Base-by-base conservation (phyloP, 2,888 invertebrate genomes). In the Ophraella communa region DNA sequence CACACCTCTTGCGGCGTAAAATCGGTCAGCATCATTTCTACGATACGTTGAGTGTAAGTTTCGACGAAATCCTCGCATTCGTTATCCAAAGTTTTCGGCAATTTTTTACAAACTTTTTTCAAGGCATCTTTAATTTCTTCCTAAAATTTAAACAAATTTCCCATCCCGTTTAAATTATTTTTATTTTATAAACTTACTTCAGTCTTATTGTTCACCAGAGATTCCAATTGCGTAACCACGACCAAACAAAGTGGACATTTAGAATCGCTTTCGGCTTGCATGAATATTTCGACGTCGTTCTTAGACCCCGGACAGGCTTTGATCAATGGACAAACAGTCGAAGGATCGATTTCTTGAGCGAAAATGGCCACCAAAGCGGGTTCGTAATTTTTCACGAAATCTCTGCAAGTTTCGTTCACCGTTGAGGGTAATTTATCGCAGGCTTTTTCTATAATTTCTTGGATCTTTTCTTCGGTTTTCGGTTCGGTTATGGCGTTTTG, bases 171-270 rank as follows among this genome's bases (percentile, higher is more conserved):
- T 56, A 27, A 39, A 55, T 35, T 24, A 10, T 27, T 33, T 44
- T 23, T 11, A 18, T 27, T 23, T 23, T 35, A 10, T 21, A 1
- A 3, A 45, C 3, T 27, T 56, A 91, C 92, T 87, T 92, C 91
- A 27, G 91, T 92, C 76, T 87, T 90, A 73, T 93, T 88, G 68
- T 89, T 85, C 76, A 90, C 88, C 10, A 95, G 85, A 33, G 87
- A 83, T 76, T 93, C 90, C n/a, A 95, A 82, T 80, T 93, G 88
- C 62, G 89, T 86, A 0, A 95, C 87, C 3, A 93, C 93, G 79
- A 94, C 90, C 64, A 95, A 84, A 76, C 96, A 96, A 7, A 96
- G 83, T 1, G 93, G 91, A 77, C 96, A 95, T 74, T 88, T 90
- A 17, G 88, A 86, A 72, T 90, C 89, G 55, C 88, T 87, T n/a